phyloP scores from a whole-genome alignment of 2,113 vertebrate genomes.

The Jacana jacana region DNA sequence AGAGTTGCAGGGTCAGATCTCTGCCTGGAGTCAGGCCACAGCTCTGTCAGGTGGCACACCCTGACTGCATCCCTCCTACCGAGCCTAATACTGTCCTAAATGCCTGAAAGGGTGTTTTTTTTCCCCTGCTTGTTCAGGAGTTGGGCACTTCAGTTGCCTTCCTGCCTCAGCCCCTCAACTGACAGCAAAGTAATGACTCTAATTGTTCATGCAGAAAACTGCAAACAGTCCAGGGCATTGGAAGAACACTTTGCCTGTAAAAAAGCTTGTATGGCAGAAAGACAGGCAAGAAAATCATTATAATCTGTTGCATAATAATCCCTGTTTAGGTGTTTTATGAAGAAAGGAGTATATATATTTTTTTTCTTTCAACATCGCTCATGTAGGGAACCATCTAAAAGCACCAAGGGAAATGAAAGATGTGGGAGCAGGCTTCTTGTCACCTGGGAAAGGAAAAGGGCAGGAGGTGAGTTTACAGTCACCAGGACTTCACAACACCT shows the following conservation, averaged over 20 bases:
- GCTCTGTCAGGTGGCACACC: accelerated
- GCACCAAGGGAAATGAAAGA: neutral
- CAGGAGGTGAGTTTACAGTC: neutral
- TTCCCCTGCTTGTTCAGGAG: neutral
- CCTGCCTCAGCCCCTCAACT: neutral
- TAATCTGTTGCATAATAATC: neutral
- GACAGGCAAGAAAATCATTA: neutral
- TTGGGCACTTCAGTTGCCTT: neutral
- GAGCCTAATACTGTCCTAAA: neutral
- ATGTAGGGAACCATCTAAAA: neutral
- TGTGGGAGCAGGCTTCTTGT: neutral
- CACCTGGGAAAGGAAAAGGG: neutral
- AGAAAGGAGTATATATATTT: neutral
- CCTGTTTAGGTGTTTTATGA: neutral
- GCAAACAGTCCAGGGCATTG: neutral
- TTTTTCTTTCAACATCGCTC: neutral
- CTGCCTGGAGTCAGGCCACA: neutral
- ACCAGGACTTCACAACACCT: neutral
- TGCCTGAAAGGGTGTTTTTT: neutral
- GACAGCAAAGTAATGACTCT: neutral
- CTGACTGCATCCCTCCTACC: neutral
- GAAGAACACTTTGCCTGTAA: neutral
- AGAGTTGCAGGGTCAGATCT: neutral
- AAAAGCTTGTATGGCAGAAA: neutral
- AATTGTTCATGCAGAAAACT: neutral